Evolutionary conservation across 2,888 invertebrate species (phyloP).

Genomic region (Ctenicera cuprea): DNA sequence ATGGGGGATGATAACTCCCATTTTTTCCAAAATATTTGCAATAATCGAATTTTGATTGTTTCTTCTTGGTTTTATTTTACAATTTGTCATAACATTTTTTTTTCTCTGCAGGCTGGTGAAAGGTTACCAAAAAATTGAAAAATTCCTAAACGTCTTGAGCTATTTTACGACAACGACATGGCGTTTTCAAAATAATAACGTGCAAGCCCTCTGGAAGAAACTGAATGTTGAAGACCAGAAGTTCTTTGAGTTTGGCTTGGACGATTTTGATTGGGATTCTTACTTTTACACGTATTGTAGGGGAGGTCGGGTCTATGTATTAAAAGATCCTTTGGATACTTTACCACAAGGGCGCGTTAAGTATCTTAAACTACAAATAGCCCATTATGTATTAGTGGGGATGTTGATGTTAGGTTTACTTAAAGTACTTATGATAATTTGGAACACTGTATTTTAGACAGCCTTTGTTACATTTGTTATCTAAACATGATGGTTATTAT

Average conservation of each 20-base stretch:
- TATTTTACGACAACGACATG: constrained; percentile 85
- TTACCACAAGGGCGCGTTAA: constrained; percentile 79
- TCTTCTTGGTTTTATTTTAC: too few species aligned
- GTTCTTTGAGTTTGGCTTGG: constrained; percentile 84
- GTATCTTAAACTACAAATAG: constrained; percentile 62
- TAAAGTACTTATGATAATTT: background rate
- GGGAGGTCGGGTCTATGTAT: constrained; percentile 83
- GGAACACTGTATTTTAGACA: background rate
- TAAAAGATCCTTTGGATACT: constrained; percentile 85
- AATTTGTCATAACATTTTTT: background rate
- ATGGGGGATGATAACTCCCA: too few species aligned
- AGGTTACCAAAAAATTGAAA: constrained; percentile 87
- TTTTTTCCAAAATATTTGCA: too few species aligned
- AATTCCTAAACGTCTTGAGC: constrained; percentile 82
- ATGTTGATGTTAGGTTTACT: background rate
- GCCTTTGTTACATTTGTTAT: background rate
- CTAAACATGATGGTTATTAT: too few species aligned
- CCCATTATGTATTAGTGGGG: constrained; percentile 59
- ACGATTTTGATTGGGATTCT: constrained; percentile 81
- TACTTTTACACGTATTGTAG: constrained; percentile 81
- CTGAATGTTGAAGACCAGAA: constrained; percentile 71
- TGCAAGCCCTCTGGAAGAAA: constrained; percentile 75
- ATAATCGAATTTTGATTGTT: too few species aligned
- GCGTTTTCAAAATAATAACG: constrained; percentile 74
- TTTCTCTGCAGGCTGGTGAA: constrained; percentile 79